Base-by-base conservation (phyloP, 2,888 invertebrate genomes). In the Hermaeophaga mercurialis region DNA sequence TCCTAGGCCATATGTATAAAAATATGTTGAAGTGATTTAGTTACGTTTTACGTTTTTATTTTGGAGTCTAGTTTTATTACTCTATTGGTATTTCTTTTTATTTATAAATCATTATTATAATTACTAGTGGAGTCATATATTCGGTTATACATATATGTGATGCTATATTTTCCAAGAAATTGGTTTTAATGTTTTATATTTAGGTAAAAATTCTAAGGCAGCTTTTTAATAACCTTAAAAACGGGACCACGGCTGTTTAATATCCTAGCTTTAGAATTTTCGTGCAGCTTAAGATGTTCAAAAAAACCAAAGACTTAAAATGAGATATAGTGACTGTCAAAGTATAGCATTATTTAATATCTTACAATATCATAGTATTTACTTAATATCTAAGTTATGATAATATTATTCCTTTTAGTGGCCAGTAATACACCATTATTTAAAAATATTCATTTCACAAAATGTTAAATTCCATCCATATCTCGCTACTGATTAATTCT, bases 11-110 rank as follows among this genome's bases (percentile, higher is more conserved):
- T 73, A 70, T 73, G 69, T 74, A 31, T 50, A 52, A 52, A 52
- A 49, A 70, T 68, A 71, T 73, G 75, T 76, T 74, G 73, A 74
- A 43, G 73, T 75, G 73, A 74, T 71, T 63, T 73, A 73, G 61
- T 74, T 73, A 70, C 68, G 71, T 75, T 74, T 74, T 72, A 70
- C 68, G 71, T 75, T 75, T 72, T 70, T 70, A 68, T 71, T 71
- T 71, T 70, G 68, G 68, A 74, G 71, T 73, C 68, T 72, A 70
- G 66, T 68, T 70, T 71, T 73, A 69, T 71, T 70, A 70, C 71
- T 69, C 12, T 43, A 43, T 43, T 43, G 24, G 43, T 43, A 24
- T 43, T 43, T 18, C 43, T 19, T 24, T 43, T 43, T 24, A 43
- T 43, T 43, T 43, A 43, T 43, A 43, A 24, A 39, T 31, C 8